A percentile compares a stretch with the other conserved stretches of the same genome.
These are phyloP conservation scores for Horisme vitalbata DNA, from an alignment of 2,888 invertebrate genomes.

Conservation along the genomic window DNA sequence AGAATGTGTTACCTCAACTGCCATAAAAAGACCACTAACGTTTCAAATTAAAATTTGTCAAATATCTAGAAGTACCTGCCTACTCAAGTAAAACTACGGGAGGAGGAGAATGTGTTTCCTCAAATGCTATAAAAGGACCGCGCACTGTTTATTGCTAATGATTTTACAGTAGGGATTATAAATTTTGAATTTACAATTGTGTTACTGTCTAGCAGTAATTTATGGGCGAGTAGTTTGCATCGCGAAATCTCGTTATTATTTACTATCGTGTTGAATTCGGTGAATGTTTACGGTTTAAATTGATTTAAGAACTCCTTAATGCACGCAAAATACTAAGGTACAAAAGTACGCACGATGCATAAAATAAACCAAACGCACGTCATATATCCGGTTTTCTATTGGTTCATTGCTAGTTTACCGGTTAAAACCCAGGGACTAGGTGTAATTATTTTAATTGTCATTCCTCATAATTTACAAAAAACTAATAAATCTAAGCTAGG, in stretches of 20 bases:
- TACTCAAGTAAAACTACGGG: neutral
- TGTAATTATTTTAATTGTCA: no score
- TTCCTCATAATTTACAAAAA: no score
- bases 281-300: neutral
- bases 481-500: no score
- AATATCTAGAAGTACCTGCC: no score
- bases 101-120: neutral
- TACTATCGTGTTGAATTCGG: slow-evolving; percentile 7
- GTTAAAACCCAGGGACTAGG: no score
- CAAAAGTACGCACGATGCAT: no score
- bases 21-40: no score
- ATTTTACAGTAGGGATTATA: slow-evolving; percentile 24
- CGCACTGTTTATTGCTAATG: slow-evolving; percentile 17
- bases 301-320: neutral
- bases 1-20: no score
- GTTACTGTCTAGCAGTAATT: slow-evolving; percentile 18
- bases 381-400: no score
- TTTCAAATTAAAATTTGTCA: no score
- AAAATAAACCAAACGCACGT: no score
- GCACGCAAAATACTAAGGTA: neutral
- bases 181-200: slow-evolving; percentile 21
- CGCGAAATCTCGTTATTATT: slow-evolving; percentile 9
- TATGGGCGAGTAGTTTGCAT: slow-evolving; percentile 13
- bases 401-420: no score
- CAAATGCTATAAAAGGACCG: neutral